Conservation (phyloP, 2,113 vertebrate genomes). For the Atlantisia rogersi region DNA sequence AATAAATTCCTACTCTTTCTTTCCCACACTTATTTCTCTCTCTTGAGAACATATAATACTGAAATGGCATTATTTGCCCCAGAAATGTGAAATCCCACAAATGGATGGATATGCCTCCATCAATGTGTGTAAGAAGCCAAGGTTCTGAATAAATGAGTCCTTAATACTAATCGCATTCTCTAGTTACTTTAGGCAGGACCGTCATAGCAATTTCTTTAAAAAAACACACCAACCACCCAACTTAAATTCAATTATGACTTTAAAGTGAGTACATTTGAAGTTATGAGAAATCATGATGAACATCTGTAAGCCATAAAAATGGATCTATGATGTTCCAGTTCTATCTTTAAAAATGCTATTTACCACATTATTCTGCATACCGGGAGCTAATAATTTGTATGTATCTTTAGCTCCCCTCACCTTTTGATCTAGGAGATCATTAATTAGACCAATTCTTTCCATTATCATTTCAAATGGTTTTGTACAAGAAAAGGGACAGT, state of each 20-base stretch:
- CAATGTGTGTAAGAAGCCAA: not conserved
- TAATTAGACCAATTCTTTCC: not conserved
- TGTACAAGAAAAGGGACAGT: not conserved
- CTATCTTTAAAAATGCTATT: not conserved
- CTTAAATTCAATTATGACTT: not conserved
- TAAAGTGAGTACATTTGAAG: not conserved
- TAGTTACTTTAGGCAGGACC: not conserved
- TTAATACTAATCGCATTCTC: not conserved
- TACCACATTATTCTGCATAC: not conserved
- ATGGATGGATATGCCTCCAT: not conserved
- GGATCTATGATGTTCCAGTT: not conserved
- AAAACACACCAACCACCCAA: not conserved
- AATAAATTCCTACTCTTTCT: not conserved
- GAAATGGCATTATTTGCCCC: not conserved
- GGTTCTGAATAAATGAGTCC: not conserved
- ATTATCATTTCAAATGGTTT: constrained; percentile 8
- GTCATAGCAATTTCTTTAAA: not conserved
- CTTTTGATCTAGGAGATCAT: not conserved
- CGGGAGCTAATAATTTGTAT: not conserved
- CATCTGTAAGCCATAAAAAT: not conserved
- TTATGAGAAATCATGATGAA: not conserved
- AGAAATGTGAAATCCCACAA: not conserved
- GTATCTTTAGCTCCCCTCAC: not conserved
- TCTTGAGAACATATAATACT: not conserved
- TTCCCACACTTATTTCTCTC: not conserved